Conservation (phyloP, 2,113 vertebrate genomes). For the Tetraodon nigroviridis region DNA sequence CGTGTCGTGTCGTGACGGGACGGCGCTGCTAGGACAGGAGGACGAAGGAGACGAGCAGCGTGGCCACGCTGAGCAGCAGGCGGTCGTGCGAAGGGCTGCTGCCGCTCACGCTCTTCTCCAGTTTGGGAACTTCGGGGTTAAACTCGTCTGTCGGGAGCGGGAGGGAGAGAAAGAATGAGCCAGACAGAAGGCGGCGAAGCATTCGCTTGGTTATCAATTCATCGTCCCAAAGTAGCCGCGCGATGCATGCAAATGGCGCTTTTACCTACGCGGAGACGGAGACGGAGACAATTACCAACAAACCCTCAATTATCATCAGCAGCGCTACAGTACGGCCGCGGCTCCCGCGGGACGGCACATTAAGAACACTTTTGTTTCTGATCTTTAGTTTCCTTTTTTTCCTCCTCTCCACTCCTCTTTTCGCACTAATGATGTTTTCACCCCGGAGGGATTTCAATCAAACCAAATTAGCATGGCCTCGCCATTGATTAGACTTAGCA, state of each 20-base stretch:
- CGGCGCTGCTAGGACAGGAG: slow-evolving; percentile 89
- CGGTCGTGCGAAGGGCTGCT: slow-evolving; percentile 91
- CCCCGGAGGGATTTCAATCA: slow-evolving; percentile 67
- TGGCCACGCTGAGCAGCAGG: slow-evolving; percentile 84
- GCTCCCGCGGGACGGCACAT: slow-evolving; percentile 38
- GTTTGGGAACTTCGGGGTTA: slow-evolving; percentile 88
- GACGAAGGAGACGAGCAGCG: slow-evolving; percentile 79
- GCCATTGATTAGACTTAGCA: slow-evolving; percentile 64
- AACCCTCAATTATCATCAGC: slow-evolving; percentile 59
- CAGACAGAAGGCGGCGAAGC: slow-evolving; percentile 42
- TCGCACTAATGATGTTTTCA: slow-evolving; percentile 61
- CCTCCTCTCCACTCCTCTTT: slow-evolving; percentile 23
- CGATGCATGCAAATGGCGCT: slow-evolving; percentile 44
- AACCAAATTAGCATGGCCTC: slow-evolving; percentile 52
- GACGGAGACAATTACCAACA: slow-evolving; percentile 58
- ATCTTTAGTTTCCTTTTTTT: slow-evolving; percentile 10
- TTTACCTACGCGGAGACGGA: slow-evolving; percentile 43
- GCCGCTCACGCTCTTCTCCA: slow-evolving; percentile 96
- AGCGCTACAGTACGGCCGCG: slow-evolving; percentile 44
- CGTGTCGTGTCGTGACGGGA: background rate
- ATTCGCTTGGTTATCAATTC: slow-evolving; percentile 54
- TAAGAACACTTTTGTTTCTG: slow-evolving; percentile 45
- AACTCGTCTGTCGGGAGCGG: slow-evolving; percentile 83
- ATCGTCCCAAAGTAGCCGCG: slow-evolving; percentile 43
- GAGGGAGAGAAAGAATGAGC: slow-evolving; percentile 5